Evolutionary conservation across 2,888 invertebrate genomes (phyloP).

Genomic region (Orthosia incerta): DNA sequence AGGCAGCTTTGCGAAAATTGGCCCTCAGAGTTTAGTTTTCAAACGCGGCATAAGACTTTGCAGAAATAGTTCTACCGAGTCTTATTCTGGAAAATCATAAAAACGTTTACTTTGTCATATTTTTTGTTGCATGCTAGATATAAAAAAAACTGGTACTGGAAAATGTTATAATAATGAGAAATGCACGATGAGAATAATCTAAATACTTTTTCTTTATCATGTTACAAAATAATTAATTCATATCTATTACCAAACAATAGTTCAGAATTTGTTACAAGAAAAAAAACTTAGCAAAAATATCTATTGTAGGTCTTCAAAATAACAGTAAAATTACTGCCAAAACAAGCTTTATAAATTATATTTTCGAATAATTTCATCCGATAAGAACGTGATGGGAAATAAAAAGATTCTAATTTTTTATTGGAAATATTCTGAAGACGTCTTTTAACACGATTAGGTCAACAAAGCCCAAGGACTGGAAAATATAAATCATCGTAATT

Average conservation of each 20-base stretch:
- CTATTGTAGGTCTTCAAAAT: not conserved
- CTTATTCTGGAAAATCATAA: too few relatives aligned
- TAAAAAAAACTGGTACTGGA: not conserved
- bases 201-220: too few relatives aligned
- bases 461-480: slow-evolving; percentile 28
- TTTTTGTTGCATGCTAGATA: not conserved
- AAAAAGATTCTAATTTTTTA: slow-evolving; percentile 28
- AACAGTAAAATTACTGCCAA: slow-evolving; percentile 1
- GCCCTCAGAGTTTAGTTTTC: too few relatives aligned
- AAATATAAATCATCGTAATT: slow-evolving; percentile 46
- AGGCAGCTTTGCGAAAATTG: too few relatives aligned
- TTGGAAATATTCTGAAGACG: slow-evolving; percentile 17
- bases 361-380: slow-evolving; percentile 36
- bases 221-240: too few relatives aligned
- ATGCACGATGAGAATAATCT: too few relatives aligned
- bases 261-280: not conserved
- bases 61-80: too few relatives aligned
- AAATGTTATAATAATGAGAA: not conserved
- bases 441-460: slow-evolving; percentile 20
- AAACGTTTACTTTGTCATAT: not conserved
- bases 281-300: not conserved
- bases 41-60: not conserved
- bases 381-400: slow-evolving; percentile 46
- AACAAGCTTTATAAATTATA: slow-evolving; percentile 18
- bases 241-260: too few relatives aligned